Evolutionary conservation across 1,140 invertebrate species (phyloP), one percentile per base, ranked within the genome.

Genomic region (Spodoptera litura): DNA sequence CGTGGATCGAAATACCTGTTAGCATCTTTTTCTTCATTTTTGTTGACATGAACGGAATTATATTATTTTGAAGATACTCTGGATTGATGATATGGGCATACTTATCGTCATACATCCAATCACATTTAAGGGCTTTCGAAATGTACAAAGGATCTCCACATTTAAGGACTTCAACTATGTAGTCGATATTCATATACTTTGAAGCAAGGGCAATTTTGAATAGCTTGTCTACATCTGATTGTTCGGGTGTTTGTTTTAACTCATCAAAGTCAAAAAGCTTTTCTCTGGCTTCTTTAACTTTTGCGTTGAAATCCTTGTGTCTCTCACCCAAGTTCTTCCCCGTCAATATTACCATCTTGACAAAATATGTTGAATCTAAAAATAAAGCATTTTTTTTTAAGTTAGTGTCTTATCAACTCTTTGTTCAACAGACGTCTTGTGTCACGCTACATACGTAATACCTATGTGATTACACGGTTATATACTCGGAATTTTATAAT

Each of bases 191-290:
- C 68, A 78, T 83, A 20, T 83, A 81, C 68, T 84, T 85, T 0
- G 85, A 82, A 5, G 87, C 87, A 0, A 89, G 25, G 70, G 84
- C 83, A 51, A 89, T 89, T 79, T 89, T 87, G 53, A 84, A 87
- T 0, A 89, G 15, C 56, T 70, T 83, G 56, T 86, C 86, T 4
- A 88, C 59, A 59, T 88, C 86, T 31, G 78, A 70, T 2, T 64
- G 49, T 38, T 87, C 82, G 12, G 55, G 53, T 61, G 55, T 61
- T 27, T 70, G 13, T 76, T 78, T 81, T 1, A 85, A 15, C 10
- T 74, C 55, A 10, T 84, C 66, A 58, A 86, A 82, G 25, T 71
- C 38, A 4, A 82, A 66, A 38, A 80, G 58, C 4, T 75, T 77
- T 20, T 49, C 25, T 25, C 55, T 74, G 13, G 87, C 86, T 77